Conservation (phyloP, 1,140 invertebrate genomes). For the Sogatella furcifera region DNA sequence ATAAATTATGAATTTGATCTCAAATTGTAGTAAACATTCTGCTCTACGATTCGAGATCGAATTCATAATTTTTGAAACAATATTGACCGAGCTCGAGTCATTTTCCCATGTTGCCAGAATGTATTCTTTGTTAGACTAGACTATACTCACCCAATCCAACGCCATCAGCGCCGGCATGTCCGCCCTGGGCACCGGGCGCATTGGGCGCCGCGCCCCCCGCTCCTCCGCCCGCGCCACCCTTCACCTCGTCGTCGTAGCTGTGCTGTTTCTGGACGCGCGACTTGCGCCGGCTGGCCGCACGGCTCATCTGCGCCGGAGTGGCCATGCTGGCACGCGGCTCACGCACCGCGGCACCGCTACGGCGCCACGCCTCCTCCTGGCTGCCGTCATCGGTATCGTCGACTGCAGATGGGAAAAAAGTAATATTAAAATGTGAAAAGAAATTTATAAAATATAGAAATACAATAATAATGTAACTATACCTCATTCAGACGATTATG, state of each 20-base stretch:
- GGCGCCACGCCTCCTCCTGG: conserved; percentile 31
- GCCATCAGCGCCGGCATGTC: conserved; percentile 22
- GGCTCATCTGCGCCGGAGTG: conserved; percentile 24
- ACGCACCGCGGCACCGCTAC: conserved; percentile 13
- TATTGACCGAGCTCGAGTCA: no score
- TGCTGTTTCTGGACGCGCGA: conserved; percentile 62
- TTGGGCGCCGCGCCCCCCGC: neutral
- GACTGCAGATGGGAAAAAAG: no score
- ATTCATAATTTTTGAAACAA: no score
- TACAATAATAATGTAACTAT: no score
- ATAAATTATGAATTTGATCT: no score
- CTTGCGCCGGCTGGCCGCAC: conserved; percentile 43
- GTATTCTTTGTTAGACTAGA: neutral
- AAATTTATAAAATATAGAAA: no score
- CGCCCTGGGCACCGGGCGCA: neutral
- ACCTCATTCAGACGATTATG: no score
- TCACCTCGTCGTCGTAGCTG: conserved; percentile 66
- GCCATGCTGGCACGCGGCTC: conserved; percentile 12
- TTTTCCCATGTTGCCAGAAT: no score
- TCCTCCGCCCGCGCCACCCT: conserved; percentile 36
- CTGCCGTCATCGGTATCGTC: conserved; percentile 23
- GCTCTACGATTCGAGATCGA: no score
- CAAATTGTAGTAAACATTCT: no score
- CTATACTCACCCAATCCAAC: conserved; percentile 35
- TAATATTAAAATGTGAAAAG: no score